phyloP scores from a whole-genome alignment of 2,888 invertebrate species.

The Julus scanicus region DNA sequence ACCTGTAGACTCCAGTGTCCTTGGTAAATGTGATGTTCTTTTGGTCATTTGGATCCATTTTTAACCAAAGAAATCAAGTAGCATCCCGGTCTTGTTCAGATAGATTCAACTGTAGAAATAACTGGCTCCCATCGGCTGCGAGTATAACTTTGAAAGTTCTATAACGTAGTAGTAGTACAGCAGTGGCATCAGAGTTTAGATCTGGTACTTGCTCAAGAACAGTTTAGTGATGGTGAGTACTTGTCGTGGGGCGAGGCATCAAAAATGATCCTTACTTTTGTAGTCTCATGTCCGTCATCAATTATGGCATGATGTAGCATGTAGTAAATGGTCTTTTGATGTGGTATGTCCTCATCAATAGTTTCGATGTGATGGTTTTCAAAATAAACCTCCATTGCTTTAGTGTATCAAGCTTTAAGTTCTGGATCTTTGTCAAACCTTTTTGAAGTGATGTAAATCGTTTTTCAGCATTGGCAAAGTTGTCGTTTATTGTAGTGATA shows the following conservation, averaged over 20 bases:
- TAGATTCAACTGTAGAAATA: constrained; percentile 41
- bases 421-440: neutral
- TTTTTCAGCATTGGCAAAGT: neutral
- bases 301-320: constrained; percentile 54
- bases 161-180: neutral
- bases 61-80: constrained; percentile 18
- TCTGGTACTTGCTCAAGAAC: constrained; percentile 56
- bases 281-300: constrained; percentile 43
- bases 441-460: neutral
- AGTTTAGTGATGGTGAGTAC: constrained; percentile 54
- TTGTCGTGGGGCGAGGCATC: constrained; percentile 54
- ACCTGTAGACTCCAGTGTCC: neutral
- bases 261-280: constrained; percentile 53
- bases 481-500: neutral
- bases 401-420: neutral
- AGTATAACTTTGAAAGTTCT: neutral
- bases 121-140: constrained; percentile 26
- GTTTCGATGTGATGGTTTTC: neutral
- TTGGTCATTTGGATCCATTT: neutral
- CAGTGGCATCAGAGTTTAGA: neutral
- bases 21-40: neutral
- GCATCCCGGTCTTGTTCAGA: constrained; percentile 30
- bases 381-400: neutral
- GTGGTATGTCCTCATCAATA: neutral
- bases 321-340: constrained; percentile 36